Evolutionary conservation across 2,797 vertebrate genomes (phyloP).

Genomic region (Gadopsis bispinosus): DNA sequence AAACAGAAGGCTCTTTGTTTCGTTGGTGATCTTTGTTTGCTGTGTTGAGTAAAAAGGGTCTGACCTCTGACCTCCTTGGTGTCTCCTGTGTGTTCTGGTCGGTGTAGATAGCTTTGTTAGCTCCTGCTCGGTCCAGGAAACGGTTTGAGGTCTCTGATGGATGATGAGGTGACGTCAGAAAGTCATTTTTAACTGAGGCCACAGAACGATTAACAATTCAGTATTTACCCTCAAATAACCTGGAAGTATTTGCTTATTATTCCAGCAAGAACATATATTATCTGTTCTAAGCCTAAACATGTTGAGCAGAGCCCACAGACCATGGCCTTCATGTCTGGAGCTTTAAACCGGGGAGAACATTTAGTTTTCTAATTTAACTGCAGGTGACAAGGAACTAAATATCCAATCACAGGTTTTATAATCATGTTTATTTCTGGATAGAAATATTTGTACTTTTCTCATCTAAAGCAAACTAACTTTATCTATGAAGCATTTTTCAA

Average conservation of each 20-base stretch:
- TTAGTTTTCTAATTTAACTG: neutral
- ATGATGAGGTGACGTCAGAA: neutral
- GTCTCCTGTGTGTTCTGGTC: conserved; percentile 32
- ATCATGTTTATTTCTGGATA: neutral
- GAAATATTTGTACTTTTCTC: neutral
- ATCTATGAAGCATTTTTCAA: neutral
- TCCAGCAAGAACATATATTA: neutral
- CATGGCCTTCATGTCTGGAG: too few relatives aligned
- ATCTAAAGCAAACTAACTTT: neutral
- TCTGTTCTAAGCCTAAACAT: too few relatives aligned
- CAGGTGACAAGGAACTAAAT: neutral
- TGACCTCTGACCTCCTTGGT: conserved; percentile 4
- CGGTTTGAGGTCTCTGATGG: neutral
- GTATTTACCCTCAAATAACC: neutral
- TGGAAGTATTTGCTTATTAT: neutral
- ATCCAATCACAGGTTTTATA: neutral
- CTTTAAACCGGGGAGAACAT: too few relatives aligned
- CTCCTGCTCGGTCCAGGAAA: neutral
- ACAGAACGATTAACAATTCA: neutral
- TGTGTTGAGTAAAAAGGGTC: neutral
- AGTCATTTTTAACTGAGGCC: conserved; percentile 1
- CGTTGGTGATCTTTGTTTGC: too few relatives aligned
- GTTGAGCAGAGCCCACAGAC: too few relatives aligned
- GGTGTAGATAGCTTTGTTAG: conserved; percentile 11
- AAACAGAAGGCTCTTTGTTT: neutral